Evolutionary conservation across 2,888 invertebrate genomes (phyloP), one percentile per base, ranked within the genome.

Genomic region (Drosophila pseudotakahashii): DNA sequence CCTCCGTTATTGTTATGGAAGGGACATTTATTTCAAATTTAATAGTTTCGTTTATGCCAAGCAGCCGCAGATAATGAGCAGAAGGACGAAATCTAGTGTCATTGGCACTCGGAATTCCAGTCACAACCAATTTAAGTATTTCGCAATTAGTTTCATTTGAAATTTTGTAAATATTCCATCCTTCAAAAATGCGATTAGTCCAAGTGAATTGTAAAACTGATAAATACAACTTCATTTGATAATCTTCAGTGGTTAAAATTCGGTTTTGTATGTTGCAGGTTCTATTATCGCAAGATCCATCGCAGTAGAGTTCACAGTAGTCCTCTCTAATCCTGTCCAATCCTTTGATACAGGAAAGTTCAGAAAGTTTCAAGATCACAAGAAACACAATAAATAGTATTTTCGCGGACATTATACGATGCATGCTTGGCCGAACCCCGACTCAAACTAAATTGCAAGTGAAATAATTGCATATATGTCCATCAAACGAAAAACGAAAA

Each of bases 151-250:
- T 4, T 19, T 36, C 36, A 9, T 16, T 37, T 0, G n/a, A 19
- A 2, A 61, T n/a, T 19, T 45, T n/a, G 11, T 19, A 11, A 14
- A 61, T 61, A 30, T 55, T 55, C 61, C 45, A 61, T 3, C 30
- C 2, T 1, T 30, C 10, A 19, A 55, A 61, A 6, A 7, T 3
- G 2, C 34, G n/a, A 11, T 36, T 55, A 3, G 34, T 44, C 61
- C 61, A 61, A n/a, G 3, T 11, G 2, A 61, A n/a, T 13, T 13
- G 11, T 3, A 45, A 1, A 16, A 7, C 1, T 1, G 1, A 0
- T 2, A n/a, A 7, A 11, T 2, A 13, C 11, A 36, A n/a, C 2
- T n/a, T 11, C 19, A 61, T 55, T 45, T 36, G 1, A 36, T 61
- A 45, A n/a, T 45, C 61, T 1, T 36, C 36, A 9, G 55, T 61